phyloP scores from a whole-genome alignment of 2,797 vertebrate species.

The Sebastiscus albofasciatus region DNA sequence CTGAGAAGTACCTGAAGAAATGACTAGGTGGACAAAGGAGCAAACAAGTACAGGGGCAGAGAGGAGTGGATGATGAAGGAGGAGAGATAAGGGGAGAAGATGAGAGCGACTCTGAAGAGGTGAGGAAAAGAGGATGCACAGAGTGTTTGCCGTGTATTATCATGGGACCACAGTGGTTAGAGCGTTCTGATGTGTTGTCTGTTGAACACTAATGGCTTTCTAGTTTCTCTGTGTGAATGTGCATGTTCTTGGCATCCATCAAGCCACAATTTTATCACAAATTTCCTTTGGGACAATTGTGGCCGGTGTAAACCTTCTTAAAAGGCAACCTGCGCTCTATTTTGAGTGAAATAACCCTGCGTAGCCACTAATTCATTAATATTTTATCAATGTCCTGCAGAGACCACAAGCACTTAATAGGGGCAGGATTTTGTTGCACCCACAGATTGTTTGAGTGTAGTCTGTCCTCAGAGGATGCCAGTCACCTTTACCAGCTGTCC shows the following conservation, averaged over 20 bases:
- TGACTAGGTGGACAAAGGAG: constrained; percentile 17
- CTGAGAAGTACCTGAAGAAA: constrained; percentile 18
- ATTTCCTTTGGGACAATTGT: constrained; percentile 47
- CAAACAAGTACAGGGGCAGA: constrained; percentile 7
- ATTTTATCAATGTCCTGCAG: constrained; percentile 48
- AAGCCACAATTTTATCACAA: constrained; percentile 48
- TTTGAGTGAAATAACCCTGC: constrained; percentile 39
- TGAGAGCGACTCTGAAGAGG: constrained; percentile 15
- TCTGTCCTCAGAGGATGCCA: constrained; percentile 35
- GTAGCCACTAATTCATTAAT: constrained; percentile 54
- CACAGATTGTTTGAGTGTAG: constrained; percentile 13
- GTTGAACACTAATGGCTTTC: constrained; percentile 64
- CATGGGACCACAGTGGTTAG: constrained; percentile 38
- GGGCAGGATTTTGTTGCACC: constrained; percentile 13
- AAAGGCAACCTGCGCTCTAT: constrained; percentile 29
- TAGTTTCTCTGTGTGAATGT: constrained; percentile 29
- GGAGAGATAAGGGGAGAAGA: constrained; percentile 13
- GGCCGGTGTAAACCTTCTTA: constrained; percentile 40
- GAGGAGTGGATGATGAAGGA: constrained; percentile 24
- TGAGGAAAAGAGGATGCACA: constrained; percentile 21
- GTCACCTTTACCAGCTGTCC: constrained; percentile 45
- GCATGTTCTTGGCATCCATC: constrained; percentile 46
- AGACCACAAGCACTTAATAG: constrained; percentile 40
- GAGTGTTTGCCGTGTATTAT: constrained; percentile 45
- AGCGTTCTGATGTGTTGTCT: constrained; percentile 53